Evolutionary conservation across 2,888 invertebrate genomes (phyloP).

Genomic region (Heliconius erato): DNA sequence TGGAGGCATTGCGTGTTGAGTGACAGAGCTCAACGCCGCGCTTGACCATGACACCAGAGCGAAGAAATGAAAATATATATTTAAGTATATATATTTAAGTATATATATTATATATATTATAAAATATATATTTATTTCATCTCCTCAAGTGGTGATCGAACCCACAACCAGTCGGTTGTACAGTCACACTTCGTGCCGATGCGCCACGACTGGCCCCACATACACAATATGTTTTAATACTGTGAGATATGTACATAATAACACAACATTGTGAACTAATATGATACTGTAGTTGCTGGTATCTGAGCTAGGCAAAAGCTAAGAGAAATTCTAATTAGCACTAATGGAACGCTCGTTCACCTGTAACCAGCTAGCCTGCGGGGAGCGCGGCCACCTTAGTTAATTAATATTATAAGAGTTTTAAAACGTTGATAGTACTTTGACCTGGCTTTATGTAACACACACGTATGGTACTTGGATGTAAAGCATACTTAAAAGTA

Average conservation of each 20-base stretch:
- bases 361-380: slow-evolving; percentile 70
- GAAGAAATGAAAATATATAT: too few species aligned
- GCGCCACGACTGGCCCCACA: too few species aligned
- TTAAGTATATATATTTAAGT: too few species aligned
- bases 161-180: too few species aligned
- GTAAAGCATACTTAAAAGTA: slow-evolving; percentile 22
- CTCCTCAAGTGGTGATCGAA: too few species aligned
- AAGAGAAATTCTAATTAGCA: slow-evolving; percentile 80
- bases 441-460: slow-evolving; percentile 41
- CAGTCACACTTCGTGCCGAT: too few species aligned
- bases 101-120: too few species aligned
- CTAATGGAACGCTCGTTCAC: slow-evolving; percentile 77
- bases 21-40: too few species aligned
- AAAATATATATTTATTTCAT: too few species aligned
- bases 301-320: slow-evolving; percentile 50
- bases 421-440: slow-evolving; percentile 50
- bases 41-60: too few species aligned
- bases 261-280: slow-evolving; percentile 2
- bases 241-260: neutral
- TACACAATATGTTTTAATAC: slow-evolving; percentile 6
- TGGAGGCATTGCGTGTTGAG: too few species aligned
- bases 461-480: slow-evolving; percentile 25
- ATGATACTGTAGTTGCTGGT: slow-evolving; percentile 15
- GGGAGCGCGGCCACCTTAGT: slow-evolving; percentile 57
- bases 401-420: slow-evolving; percentile 58